Evolutionary conservation across 2,888 invertebrate genomes (phyloP), one percentile per base, ranked within the genome.

Genomic region (Deilephila porcellus): DNA sequence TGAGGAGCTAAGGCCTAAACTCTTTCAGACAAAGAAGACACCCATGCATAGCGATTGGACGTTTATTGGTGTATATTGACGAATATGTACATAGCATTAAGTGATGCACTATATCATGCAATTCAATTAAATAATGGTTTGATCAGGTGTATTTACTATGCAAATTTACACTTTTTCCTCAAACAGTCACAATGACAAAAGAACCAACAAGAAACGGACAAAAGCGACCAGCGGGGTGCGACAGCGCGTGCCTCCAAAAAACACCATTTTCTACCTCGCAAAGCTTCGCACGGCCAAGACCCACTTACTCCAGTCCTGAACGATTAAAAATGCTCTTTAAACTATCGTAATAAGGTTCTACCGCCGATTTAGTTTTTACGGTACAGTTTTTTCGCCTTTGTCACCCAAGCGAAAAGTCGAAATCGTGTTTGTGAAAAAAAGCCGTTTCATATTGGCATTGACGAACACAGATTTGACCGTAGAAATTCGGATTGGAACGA

Each of bases 401-500:
- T 92, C 94, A 93, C 92, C 91, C 89, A 90, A 90, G 83, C 83
- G 83, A 91, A 93, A 93, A 91, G 87, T 90, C 76, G 92, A 93
- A 93, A 93, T 93, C 94, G 94, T 94, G 94, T 82, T 84, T 80
- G 85, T 85, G 82, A 90, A 92, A 92, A 91, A 25, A 90, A 88
- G 79, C 85, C 90, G 90, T 91, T 91, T 91, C 89, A 90, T 92
- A 89, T 91, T 92, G 92, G 91, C 94, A 94, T 93, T 94, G 93
- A 92, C 87, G 86, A 85, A 84, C 81, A 85, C 84, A 83, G 90
- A 91, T 90, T 90, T 88, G 83, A 84, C 87, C 90, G 91, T 91
- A 86, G 87, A 91, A 90, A 90, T 91, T 90, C 80, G 80, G 78
- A 83, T 86, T 88, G 85, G 84, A 84, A 85, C 79, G 75, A 78